Base-by-base conservation (phyloP, 2,888 invertebrate genomes). In the Busseola fusca region DNA sequence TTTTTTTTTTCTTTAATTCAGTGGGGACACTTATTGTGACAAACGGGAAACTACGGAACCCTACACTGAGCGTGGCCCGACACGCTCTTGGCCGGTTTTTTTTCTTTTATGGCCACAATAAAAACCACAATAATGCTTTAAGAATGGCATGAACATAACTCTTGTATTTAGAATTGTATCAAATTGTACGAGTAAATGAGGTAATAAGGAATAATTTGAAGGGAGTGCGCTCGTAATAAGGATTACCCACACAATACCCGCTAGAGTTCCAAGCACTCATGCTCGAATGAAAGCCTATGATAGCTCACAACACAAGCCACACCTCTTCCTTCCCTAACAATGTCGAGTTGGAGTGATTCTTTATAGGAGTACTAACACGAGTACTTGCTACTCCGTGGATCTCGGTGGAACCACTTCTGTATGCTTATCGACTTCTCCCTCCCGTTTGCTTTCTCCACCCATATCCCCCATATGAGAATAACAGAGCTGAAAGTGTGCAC, bases 391-490 rank as follows among this genome's bases (percentile, higher is more conserved):
- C 18, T 60, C 45, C 18, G 30, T 56, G 12, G 57, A 59, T 27
- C 5, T 30, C 1, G 0, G 9, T 50, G n/a, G 34, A 57, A 10
- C 16, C 16, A 65, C 48, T n/a, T n/a, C 37, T 45, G n/a, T n/a
- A n/a, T 18, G 16, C 27, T 30, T 50, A 45, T n/a, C 10, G 21
- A 40, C 27, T 69, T 30, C 37, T 68, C 50, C 37, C 40, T 5
- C n/a, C 45, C 18, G 18, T 25, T 40, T 14, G 40, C 54, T 70
- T 74, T 69, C 54, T 48, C 48, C 25, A 50, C 40, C 48, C 54
- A 48, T 50, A 77, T 40, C 21, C 27, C 30, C 50, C 25, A 58
- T 52, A 72, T 45, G 60, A 72, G 30, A 52, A 62, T 65, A 60
- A 69, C 60, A 74, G 59, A 45, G 30, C 56, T 50, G 42, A 52